phyloP scores from a whole-genome alignment of 2,113 vertebrate species.

The Himantopus leucocephalus region DNA sequence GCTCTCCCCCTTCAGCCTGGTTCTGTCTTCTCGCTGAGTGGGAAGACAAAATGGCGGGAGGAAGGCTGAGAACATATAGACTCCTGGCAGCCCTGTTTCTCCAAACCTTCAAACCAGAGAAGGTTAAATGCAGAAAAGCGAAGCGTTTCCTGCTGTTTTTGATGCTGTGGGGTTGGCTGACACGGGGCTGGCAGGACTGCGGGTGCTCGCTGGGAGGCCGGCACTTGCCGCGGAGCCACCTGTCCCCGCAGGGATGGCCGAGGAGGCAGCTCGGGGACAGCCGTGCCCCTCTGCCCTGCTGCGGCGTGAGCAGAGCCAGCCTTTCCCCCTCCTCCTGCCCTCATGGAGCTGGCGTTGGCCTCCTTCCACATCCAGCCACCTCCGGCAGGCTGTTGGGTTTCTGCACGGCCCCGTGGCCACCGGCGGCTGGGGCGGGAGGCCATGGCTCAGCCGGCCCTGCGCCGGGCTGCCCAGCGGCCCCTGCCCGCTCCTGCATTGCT shows the following conservation, averaged over 20 bases:
- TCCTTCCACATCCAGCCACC: neutral
- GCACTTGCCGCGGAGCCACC: neutral
- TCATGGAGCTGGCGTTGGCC: neutral
- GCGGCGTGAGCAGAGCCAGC: neutral
- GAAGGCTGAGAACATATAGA: neutral
- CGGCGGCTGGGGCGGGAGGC: neutral
- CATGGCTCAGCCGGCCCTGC: rapidly evolving
- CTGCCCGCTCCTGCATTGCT: neutral
- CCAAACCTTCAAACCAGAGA: neutral
- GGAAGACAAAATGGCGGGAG: neutral
- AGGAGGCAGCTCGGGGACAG: neutral
- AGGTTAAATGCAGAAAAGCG: neutral
- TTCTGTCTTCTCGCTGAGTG: rapidly evolving
- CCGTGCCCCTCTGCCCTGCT: neutral
- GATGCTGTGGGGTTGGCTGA: neutral
- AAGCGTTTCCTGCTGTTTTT: neutral
- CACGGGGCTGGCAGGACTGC: neutral
- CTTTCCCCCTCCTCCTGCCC: neutral
- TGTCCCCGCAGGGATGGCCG: neutral
- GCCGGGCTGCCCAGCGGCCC: rapidly evolving
- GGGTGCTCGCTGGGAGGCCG: rapidly evolving
- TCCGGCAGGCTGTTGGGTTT: too few relatives aligned
- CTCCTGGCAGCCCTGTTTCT: neutral
- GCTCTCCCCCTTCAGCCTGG: neutral
- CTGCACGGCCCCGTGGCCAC: too few relatives aligned